Percentiles rank a stretch among this genome's conserved stretches.
phyloP scores from a whole-genome alignment of 2,797 vertebrate genomes.

The Pteronotus mesoamericanus region DNA sequence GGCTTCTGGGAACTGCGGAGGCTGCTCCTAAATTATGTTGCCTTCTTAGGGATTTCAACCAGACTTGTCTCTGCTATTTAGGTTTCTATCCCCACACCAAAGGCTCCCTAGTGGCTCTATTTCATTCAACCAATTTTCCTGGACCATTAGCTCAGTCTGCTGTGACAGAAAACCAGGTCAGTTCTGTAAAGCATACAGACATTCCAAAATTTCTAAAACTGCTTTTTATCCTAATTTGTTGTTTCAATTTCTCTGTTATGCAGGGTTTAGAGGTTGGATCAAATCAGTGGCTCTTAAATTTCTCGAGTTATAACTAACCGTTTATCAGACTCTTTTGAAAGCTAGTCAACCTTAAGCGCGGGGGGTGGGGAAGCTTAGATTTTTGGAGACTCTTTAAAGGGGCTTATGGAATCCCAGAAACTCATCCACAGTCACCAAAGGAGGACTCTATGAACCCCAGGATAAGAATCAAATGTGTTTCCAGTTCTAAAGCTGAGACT shows the following conservation, averaged over 20 bases:
- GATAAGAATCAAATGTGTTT: neutral
- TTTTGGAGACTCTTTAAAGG: neutral
- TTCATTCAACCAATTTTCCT: conserved; percentile 58
- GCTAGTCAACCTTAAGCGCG: neutral
- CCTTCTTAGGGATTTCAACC: conserved; percentile 41
- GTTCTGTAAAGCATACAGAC: conserved; percentile 11
- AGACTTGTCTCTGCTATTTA: conserved; percentile 53
- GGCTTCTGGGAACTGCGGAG: neutral
- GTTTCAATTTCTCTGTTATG: conserved; percentile 17
- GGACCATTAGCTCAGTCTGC: conserved; percentile 66
- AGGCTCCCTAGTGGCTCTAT: conserved; percentile 50
- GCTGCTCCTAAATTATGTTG: conserved; percentile 11
- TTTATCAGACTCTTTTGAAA: neutral
- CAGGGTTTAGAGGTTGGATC: neutral
- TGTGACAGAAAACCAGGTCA: conserved; percentile 60
- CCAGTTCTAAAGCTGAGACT: neutral
- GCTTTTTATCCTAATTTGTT: neutral
- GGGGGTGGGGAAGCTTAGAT: neutral
- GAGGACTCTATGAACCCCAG: neutral
- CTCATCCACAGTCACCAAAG: neutral
- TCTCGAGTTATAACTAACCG: neutral
- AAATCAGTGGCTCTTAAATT: neutral
- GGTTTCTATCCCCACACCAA: conserved; percentile 42
- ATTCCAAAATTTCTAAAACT: conserved; percentile 19
- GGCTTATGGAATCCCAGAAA: neutral